Evolutionary conservation across 2,888 invertebrate species (phyloP), one percentile per base, ranked within the genome.

Genomic region (Marasmarcha lunaedactyla): DNA sequence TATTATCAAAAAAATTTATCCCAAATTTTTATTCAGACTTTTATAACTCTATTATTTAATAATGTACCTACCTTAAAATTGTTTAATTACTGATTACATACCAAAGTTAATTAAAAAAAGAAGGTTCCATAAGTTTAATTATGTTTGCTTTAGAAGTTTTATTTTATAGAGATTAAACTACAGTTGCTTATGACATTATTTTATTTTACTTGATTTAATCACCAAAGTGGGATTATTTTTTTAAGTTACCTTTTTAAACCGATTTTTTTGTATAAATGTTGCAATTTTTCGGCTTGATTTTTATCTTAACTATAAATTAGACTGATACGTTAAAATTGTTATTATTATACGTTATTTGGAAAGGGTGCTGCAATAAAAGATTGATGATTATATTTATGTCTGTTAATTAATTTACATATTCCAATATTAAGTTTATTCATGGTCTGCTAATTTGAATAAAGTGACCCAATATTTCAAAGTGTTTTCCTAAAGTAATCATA

Each of bases 361-460:
- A 35, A 35, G 35, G 13, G 9, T 39, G 14, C 35, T 39, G 25
- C 10, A 26, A 38, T 38, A 38, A 33, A 14, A 30, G 30, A 30
- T 30, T 30, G 30, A 30, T 30, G 30, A 30, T 30, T 30, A 11
- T 30, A 30, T 30, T 30, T 30, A 30, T 25, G 34, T 33, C 20
- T 25, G 30, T 34, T 34, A 34, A 38, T 35, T 39, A 35, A 14
- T 35, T 20, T 20, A 27, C 35, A 39, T 35, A 39, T 12, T 25
- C 15, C 35, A 39, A 35, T 26, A 39, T 39, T 13, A 35, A 26
- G 10, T 27, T 35, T 27, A 39, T 35, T 35, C 13, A 39, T 13
- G 27, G 35, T 39, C 39, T 39, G 26, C 39, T 27, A 39, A 39
- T 39, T 39, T 35, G 15, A 39, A 38, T 38, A 33, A 38, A 33